Conservation (phyloP, 2,797 vertebrate species). For the Choloepus didactylus region DNA sequence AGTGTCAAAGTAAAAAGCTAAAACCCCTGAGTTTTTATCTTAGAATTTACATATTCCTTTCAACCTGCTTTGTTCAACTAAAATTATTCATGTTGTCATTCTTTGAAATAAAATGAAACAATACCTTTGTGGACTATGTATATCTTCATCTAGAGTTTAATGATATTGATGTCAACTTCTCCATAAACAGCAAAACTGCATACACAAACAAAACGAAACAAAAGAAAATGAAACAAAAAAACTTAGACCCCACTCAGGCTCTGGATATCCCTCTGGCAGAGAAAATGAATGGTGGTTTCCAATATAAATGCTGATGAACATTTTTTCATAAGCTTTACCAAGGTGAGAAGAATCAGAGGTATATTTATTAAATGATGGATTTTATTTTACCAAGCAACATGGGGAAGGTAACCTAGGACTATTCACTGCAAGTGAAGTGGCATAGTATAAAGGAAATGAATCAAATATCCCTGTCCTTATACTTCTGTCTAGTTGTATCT, state of each 20-base stretch:
- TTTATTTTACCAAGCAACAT: neutral
- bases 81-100: neutral
- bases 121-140: neutral
- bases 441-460: neutral
- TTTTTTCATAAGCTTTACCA: neutral
- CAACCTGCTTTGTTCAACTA: neutral
- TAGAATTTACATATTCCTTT: neutral
- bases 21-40: neutral
- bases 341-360: neutral
- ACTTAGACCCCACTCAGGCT: neutral
- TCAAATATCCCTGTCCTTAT: neutral
- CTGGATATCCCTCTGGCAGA: neutral
- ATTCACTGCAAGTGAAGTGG: neutral
- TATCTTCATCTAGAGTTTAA: neutral
- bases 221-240: neutral
- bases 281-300: neutral
- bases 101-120: slow-evolving; percentile 1
- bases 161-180: neutral
- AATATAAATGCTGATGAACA: neutral
- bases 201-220: neutral
- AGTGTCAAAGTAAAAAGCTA: neutral
- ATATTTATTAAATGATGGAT: neutral
- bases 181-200: neutral
- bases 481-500: neutral
- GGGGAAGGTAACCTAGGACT: neutral